Conservation (phyloP, 1,140 invertebrate species). For the Rhyzopertha dominica region DNA sequence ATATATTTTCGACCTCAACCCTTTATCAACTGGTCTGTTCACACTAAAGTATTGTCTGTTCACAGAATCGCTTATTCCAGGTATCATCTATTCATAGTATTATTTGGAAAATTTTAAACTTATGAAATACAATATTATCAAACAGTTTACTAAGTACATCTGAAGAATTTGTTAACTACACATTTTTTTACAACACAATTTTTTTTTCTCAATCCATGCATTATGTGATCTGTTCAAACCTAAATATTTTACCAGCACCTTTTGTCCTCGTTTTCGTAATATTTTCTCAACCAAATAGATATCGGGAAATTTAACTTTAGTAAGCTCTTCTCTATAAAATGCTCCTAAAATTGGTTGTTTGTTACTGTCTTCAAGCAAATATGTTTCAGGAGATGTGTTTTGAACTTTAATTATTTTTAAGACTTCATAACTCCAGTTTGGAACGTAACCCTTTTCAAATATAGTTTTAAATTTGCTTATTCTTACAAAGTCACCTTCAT, state of each 20-base stretch:
- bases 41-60: no score
- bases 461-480: conserved; percentile 43
- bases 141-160: no score
- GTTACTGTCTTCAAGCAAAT: conserved; percentile 36
- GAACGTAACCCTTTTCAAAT: conserved; percentile 45
- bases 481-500: conserved; percentile 38
- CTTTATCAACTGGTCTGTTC: no score
- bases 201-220: conserved; percentile 13
- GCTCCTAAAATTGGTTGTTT: conserved; percentile 33
- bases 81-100: no score
- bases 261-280: conserved; percentile 28
- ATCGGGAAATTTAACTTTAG: conserved; percentile 34
- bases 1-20: no score
- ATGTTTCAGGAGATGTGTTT: conserved; percentile 38
- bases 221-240: conserved; percentile 27
- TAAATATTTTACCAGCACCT: conserved; percentile 42
- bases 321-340: conserved; percentile 42
- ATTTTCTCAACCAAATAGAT: conserved; percentile 42
- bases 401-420: conserved; percentile 40
- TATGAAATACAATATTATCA: no score
- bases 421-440: conserved; percentile 45
- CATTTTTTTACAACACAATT: no score
- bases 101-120: no score
- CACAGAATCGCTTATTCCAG: no score
- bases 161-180: no score